phyloP scores from a whole-genome alignment of 2,888 invertebrate genomes.

The Nymphalis polychloros region DNA sequence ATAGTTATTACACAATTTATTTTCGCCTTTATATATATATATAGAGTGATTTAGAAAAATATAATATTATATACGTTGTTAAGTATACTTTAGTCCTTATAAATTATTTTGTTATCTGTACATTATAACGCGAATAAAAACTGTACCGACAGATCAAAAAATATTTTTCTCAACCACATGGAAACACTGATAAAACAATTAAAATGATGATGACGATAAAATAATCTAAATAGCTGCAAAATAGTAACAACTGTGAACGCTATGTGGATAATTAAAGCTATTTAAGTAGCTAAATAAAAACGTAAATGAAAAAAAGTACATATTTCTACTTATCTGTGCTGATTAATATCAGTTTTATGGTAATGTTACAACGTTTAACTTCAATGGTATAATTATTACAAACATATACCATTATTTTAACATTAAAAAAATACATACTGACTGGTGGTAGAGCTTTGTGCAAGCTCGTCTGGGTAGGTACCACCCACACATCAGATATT shows the following conservation, averaged over 20 bases:
- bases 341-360: background rate
- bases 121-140: no score
- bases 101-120: background rate
- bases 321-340: slow-evolving; percentile 6
- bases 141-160: background rate
- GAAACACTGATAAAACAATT: slow-evolving; percentile 23
- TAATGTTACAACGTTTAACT: background rate
- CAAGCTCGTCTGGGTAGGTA: no score
- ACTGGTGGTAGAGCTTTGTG: no score
- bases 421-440: no score
- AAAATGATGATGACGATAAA: slow-evolving; percentile 18
- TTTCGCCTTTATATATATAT: slow-evolving; percentile 45
- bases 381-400: background rate
- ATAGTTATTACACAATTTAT: slow-evolving; percentile 38
- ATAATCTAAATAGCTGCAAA: slow-evolving; percentile 28
- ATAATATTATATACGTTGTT: background rate
- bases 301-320: background rate
- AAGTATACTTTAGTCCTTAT: background rate
- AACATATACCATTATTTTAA: no score
- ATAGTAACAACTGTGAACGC: slow-evolving; percentile 20
- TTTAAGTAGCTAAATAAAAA: slow-evolving; percentile 6
- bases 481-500: no score
- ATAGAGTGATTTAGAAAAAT: slow-evolving; percentile 29
- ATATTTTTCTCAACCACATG: slow-evolving; percentile 22
- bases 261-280: background rate